Evolutionary conservation across 1,140 invertebrate species (phyloP), one percentile per base, ranked within the genome.

Genomic region (Spodoptera litura): DNA sequence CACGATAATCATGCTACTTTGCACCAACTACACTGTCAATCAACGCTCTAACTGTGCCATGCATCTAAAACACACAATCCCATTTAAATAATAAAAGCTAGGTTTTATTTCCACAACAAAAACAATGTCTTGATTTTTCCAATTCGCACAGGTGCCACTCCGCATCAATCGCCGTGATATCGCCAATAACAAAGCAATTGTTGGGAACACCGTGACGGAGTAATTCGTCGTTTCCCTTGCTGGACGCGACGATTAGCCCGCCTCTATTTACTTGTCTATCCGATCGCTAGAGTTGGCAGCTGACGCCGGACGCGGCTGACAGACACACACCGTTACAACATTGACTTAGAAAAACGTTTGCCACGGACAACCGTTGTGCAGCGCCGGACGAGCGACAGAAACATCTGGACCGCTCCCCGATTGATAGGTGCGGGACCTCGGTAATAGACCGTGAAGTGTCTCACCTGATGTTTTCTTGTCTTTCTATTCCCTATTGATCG

Each of bases 321-420:
- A 92, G 89, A 86, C 90, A 89, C 85, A 87, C 91, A 90, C 91
- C 91, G 91, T 93, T 92, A 90, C 90, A 86, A 85, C 85, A 90
- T 85, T 85, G 89, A 91, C 93, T 94, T 94, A 94, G 93, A 94
- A 94, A 94, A 94, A 93, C 91, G 90, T 94, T 94, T 91, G 92
- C 85, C 85, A 84, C 84, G 82, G 82, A 87, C 88, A 89, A 87
- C 85, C 81, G 81, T 83, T 84, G 86, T 85, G 90, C 87, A 74
- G 77, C 83, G 76, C 84, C 83, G 79, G 15, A 59, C 64, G 77
- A 83, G 71, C 80, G 79, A 86, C 82, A 78, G 75, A 80, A 84
- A 87, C 87, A 87, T 85, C 85, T 91, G 86, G 83, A 88, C 85
- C 81, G 87, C 81, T 87, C 84, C 81, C 78, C 85, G 82, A 87